Base-by-base conservation (phyloP, 2,888 invertebrate species). In the Colletes collaris region DNA sequence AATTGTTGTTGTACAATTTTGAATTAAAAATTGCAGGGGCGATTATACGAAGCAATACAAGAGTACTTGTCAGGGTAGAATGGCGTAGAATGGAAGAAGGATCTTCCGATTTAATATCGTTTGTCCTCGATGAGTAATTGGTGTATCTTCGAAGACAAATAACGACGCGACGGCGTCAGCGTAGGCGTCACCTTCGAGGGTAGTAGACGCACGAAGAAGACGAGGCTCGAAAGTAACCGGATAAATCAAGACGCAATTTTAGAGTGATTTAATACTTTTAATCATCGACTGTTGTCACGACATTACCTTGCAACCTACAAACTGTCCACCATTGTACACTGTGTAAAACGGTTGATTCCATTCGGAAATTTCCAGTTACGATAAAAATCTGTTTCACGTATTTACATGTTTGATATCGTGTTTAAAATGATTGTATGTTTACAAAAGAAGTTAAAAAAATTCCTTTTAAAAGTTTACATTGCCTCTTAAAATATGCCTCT, bases 121-220 rank as follows among this genome's bases (percentile, higher is more conserved):
- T 77, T 63, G 67, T 63, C 72, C 55, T 65, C 67, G 66, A 81
- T 76, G 81, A 80, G 71, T 76, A 80, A 81, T 81, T 80, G 75
- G 64, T 65, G 70, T 68, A 71, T 67, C 69, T 55, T 76, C 71
- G 60, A 80, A 68, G 72, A 81, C 64, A 76, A 79, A 81, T 75
- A 79, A 53, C 79, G 60, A 66, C 46, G 58, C 50, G 46, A 50
- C 76, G 37, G 56, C 58, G 81, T 79, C 70, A 63, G 79, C 70
- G 81, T 81, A 68, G 81, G 80, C 80, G 80, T 76, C 62, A 58
- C 27, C 53, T 53, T n/a, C 10, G 55, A 55, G 58, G 53, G 62
- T 40, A 52, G 67, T 11, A 35, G 49, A 13, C 19, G 63, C 46
- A 52, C 50, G 13, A 53, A 37, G 79, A 58, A 60, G 55, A 59